Percentiles rank a stretch among this genome's conserved stretches.
Conservation (phyloP, 2,113 vertebrate species). For the Hiodon alosoides region DNA sequence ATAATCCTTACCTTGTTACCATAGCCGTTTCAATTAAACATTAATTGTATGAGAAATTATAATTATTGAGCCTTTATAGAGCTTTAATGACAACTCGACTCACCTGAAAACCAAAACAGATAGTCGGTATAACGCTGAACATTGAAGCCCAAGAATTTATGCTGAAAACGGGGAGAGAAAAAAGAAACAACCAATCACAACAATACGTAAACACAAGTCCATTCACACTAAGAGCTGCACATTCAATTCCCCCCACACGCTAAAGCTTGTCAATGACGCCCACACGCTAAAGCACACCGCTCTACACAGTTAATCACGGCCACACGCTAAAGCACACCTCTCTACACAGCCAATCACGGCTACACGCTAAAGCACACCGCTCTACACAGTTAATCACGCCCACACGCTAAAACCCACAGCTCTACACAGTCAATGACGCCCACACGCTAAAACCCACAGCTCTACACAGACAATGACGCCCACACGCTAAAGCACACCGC, state of each 20-base stretch:
- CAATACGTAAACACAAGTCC: not conserved
- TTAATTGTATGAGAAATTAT: too few relatives aligned
- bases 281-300: not conserved
- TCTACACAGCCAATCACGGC: not conserved
- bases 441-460: constrained; percentile 2
- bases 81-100: constrained; percentile 26
- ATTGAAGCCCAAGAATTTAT: constrained; percentile 71
- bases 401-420: too few relatives aligned
- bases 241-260: too few relatives aligned
- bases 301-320: too few relatives aligned
- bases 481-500: not conserved
- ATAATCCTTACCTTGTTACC: too few relatives aligned
- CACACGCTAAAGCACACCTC: not conserved
- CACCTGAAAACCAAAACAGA: constrained; percentile 96
- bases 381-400: too few relatives aligned
- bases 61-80: too few relatives aligned
- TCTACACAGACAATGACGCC: not conserved
- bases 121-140: constrained; percentile 83
- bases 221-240: too few relatives aligned
- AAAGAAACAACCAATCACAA: not conserved
- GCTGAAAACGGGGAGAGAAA: constrained; percentile 44
- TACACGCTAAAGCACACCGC: not conserved
- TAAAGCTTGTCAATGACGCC: not conserved
- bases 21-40: too few relatives aligned
- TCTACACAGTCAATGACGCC: too few relatives aligned